A percentile compares a stretch with the other conserved stretches of the same genome.
Evolutionary conservation across 64 coral and sea anemone species (phyloP).

Genomic region (Dendrophyllia cribrosa): DNA sequence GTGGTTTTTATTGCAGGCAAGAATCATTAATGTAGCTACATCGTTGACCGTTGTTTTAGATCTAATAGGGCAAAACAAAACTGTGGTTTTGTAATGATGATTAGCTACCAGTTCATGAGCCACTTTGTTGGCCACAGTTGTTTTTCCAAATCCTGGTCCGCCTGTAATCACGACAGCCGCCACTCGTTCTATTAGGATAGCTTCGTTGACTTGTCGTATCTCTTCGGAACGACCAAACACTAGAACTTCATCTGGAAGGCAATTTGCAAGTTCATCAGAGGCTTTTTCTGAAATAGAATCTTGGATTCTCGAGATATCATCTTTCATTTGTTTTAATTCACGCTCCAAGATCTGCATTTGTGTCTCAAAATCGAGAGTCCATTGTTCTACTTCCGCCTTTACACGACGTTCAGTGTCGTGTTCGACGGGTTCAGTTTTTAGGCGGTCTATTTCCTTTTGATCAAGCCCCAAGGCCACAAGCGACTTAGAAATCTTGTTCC

Average conservation of each 20-base stretch:
- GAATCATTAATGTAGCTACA: conserved; percentile 1
- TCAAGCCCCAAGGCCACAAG: conserved; percentile 41
- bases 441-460: conserved; percentile 28
- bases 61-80: conserved; percentile 32
- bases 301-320: neutral
- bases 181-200: neutral
- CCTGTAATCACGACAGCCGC: conserved; percentile 46
- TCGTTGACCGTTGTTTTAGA: conserved; percentile 10
- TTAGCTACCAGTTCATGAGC: conserved; percentile 15
- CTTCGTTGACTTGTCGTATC: neutral
- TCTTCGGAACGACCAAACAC: conserved; percentile 44
- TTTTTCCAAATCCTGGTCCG: conserved; percentile 72
- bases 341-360: neutral
- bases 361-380: neutral
- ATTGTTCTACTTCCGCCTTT: neutral
- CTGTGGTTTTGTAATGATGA: neutral
- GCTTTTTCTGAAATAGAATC: neutral
- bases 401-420: neutral
- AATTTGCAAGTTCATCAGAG: neutral
- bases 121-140: conserved; percentile 48
- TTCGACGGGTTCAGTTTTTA: conserved; percentile 51
- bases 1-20: conserved; percentile 39
- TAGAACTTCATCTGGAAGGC: conserved; percentile 20
- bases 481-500: conserved; percentile 26
- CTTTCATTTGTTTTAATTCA: neutral